Conservation (phyloP, 1,140 invertebrate genomes). For the Helicoverpa zea region DNA sequence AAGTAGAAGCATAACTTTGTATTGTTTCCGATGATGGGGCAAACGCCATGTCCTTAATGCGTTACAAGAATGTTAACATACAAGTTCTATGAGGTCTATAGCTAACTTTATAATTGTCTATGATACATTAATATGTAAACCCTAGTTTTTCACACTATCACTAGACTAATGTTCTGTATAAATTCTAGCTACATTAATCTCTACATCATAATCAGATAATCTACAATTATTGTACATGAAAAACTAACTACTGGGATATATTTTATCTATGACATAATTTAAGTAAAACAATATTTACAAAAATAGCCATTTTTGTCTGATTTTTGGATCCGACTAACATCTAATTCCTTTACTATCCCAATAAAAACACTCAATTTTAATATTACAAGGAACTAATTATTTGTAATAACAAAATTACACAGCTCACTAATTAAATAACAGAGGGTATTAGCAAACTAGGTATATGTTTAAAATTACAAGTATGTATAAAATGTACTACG, state of each 20-base stretch:
- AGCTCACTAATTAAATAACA: conserved; percentile 51
- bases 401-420: conserved; percentile 62
- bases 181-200: conserved; percentile 82
- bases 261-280: conserved; percentile 84
- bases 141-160: conserved; percentile 78
- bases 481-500: conserved; percentile 63
- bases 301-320: conserved; percentile 82
- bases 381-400: conserved; percentile 78
- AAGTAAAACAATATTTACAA: conserved; percentile 86
- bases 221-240: conserved; percentile 86
- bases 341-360: conserved; percentile 67
- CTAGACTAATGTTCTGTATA: conserved; percentile 84
- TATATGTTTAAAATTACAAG: conserved; percentile 48
- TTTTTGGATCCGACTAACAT: conserved; percentile 75
- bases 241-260: conserved; percentile 83
- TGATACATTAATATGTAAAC: conserved; percentile 74
- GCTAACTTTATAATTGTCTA: conserved; percentile 74
- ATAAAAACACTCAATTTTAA: conserved; percentile 66
- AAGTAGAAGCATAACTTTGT: conserved; percentile 45
- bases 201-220: conserved; percentile 78
- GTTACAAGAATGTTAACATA: conserved; percentile 69
- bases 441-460: conserved; percentile 45
- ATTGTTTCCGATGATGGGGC: conserved; percentile 12
- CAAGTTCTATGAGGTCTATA: conserved; percentile 72
- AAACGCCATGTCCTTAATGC: conserved; percentile 63